Evolutionary conservation across 2,888 invertebrate species (phyloP).

Genomic region (Trachelus troglodyta): DNA sequence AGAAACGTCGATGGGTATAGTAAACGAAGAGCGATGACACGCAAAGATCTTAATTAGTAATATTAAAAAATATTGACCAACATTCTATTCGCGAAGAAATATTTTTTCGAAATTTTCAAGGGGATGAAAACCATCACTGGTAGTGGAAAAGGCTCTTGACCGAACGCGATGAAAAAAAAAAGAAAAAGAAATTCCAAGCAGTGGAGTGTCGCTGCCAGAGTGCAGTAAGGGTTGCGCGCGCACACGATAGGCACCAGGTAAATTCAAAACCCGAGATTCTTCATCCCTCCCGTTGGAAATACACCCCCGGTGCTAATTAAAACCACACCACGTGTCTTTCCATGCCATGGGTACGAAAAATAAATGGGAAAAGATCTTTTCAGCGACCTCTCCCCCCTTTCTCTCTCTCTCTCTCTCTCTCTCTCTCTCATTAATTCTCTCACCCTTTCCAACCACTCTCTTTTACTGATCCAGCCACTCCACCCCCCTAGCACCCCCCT

Average conservation of each 20-base stretch:
- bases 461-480: not conserved
- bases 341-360: constrained; percentile 55
- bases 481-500: too few relatives aligned
- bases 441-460: not conserved
- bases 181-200: not conserved
- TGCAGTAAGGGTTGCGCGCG: not conserved
- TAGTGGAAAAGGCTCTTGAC: not conserved
- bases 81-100: not conserved
- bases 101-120: not conserved
- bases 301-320: constrained; percentile 55
- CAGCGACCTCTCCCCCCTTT: constrained; percentile 32
- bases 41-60: not conserved
- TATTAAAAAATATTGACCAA: not conserved
- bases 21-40: not conserved
- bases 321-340: constrained; percentile 59
- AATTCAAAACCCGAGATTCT: constrained; percentile 50
- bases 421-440: constrained; percentile 6
- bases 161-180: constrained; percentile 1
- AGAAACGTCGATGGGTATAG: not conserved
- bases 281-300: constrained; percentile 37
- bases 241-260: constrained; percentile 21
- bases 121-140: not conserved
- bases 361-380: constrained; percentile 59
- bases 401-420: constrained; percentile 15
- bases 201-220: not conserved